Conservation (phyloP, 2,888 invertebrate species). For the Dioctria rufipes region DNA sequence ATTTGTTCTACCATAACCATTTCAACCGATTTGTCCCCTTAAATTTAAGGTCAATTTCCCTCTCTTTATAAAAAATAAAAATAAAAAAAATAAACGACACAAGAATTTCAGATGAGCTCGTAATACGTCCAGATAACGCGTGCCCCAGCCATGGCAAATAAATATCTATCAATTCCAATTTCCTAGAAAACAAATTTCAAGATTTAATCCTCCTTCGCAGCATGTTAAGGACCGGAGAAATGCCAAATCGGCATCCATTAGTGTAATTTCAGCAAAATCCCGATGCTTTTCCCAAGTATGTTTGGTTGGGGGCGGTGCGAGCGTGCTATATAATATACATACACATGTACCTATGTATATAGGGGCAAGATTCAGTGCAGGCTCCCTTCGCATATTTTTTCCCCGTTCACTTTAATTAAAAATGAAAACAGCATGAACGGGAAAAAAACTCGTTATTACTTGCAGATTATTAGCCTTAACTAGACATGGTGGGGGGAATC, state of each 20-base stretch:
- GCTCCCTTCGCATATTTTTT: conserved; percentile 27
- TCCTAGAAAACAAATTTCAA: not conserved
- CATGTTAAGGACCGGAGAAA: not conserved
- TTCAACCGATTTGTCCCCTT: no score
- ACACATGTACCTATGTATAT: not conserved
- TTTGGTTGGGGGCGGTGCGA: no score
- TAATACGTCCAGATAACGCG: no score
- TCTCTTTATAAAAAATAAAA: no score
- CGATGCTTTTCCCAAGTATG: not conserved
- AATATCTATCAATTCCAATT: not conserved
- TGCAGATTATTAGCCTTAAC: conserved; percentile 34
- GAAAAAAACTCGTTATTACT: conserved; percentile 31
- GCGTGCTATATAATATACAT: no score
- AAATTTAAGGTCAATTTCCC: no score
- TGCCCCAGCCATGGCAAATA: no score
- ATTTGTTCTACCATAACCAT: no score
- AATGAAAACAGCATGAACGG: conserved; percentile 39
- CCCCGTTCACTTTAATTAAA: conserved; percentile 35
- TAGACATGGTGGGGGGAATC: not conserved
- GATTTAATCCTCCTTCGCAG: not conserved
- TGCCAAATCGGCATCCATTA: conserved; percentile 33
- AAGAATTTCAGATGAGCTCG: no score
- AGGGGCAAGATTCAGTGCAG: not conserved
- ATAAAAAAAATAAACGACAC: no score
- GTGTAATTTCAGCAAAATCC: conserved; percentile 30